Evolutionary conservation across 2,888 invertebrate genomes (phyloP), one percentile per base, ranked within the genome.

Genomic region (Eledone cirrhosa): DNA sequence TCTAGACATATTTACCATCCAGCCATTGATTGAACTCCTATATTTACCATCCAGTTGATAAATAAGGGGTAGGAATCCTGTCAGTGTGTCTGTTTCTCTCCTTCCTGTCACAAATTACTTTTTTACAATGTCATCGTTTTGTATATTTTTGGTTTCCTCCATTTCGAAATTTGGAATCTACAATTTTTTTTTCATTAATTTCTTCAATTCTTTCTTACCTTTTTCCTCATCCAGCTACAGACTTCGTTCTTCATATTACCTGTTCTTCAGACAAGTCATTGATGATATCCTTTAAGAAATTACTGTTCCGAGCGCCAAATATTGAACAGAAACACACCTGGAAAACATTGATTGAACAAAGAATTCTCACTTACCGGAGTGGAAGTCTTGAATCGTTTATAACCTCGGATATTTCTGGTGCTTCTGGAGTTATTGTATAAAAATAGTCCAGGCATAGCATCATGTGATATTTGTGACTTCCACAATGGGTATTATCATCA

Each of bases 291-390:
- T 48, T 47, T 24, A 78, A 78, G 41, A 85, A 85, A 53, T 33
- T 86, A 65, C 79, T 85, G 13, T 82, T 88, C 78, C 78, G 88
- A 47, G 87, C 88, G 0, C 88, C 88, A 0, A 84, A 85, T 22
- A 83, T 86, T 2, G 89, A 89, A 77, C 85, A 87, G 83, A 88
- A 88, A 77, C 86, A 84, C 80, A 86, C 87, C 1, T 90, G 90
- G 90, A 88, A 88, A 80, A 85, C 84, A 79, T 81, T 90, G 27
- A 81, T 90, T 1, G 88, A 89, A 65, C 89, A 89, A 83, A 81
- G 87, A 24, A 87, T 89, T 16, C 79, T 82, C 63, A 83, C 83
- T 27, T 79, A 85, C 7, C 80, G 83, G 41, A 85, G 86, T 13
- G 65, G 59, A 5, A 48, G 27, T 29, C 76, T 76, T 11, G 76